Percentiles rank a stretch among this genome's conserved stretches.
Evolutionary conservation across 2,888 invertebrate genomes (phyloP).

Genomic region (Cordylochernes scorpioides): DNA sequence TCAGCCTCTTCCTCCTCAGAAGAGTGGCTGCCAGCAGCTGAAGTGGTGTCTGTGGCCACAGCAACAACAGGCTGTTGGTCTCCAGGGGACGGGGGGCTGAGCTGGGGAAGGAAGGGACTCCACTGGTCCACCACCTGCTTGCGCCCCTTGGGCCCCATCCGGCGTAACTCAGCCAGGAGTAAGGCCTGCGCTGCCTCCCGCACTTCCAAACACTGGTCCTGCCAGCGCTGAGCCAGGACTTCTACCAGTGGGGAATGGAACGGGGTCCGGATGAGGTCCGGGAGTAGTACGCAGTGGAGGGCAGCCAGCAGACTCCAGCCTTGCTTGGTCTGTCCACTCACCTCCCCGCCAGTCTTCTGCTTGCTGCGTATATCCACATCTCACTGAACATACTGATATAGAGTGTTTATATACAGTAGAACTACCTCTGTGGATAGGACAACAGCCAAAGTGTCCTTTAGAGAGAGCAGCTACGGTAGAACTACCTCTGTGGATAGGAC

Average conservation of each 20-base stretch:
- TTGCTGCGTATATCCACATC: slow-evolving; percentile 24
- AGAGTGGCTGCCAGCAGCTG: slow-evolving; percentile 25
- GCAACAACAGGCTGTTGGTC: neutral
- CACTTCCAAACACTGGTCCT: slow-evolving; percentile 84
- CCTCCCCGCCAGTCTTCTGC: no score
- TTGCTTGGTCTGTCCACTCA: slow-evolving; percentile 86
- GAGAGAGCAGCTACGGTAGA: no score
- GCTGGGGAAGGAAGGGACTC: slow-evolving; percentile 77
- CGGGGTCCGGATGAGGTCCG: slow-evolving; percentile 41
- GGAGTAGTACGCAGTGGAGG: slow-evolving; percentile 76
- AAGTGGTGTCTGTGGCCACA: slow-evolving; percentile 1
- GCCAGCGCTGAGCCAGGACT: slow-evolving; percentile 90
- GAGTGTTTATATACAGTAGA: no score
- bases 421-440: no score
- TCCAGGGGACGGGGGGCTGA: slow-evolving; percentile 22
- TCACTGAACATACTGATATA: no score
- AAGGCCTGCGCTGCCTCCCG: slow-evolving; percentile 89
- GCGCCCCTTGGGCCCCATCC: slow-evolving; percentile 66
- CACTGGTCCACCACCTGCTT: slow-evolving; percentile 77
- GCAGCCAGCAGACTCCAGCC: slow-evolving; percentile 92
- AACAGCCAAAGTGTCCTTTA: no score
- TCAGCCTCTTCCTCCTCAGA: slow-evolving; percentile 45
- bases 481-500: no score
- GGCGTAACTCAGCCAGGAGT: slow-evolving; percentile 63
- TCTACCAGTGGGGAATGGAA: slow-evolving; percentile 91